These are phyloP conservation scores for Stramonita haemastoma DNA, from an alignment of 2,888 invertebrate species.

Conservation along the genomic window DNA sequence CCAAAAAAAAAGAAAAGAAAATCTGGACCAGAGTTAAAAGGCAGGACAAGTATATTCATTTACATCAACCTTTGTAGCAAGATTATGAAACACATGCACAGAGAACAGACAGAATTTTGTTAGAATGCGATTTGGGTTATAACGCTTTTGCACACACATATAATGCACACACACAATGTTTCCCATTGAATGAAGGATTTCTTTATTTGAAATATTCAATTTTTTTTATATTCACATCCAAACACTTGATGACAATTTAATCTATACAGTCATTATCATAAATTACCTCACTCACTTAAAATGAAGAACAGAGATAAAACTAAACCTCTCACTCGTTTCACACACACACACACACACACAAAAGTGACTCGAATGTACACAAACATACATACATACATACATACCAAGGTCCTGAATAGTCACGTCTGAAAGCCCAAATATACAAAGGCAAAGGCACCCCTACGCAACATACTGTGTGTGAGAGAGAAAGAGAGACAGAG, in stretches of 20 bases:
- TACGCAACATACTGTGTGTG: background rate
- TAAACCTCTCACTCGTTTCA: background rate
- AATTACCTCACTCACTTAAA: background rate
- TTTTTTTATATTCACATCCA: background rate
- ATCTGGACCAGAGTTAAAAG: no score
- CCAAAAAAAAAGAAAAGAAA: no score
- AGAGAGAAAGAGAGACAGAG: background rate
- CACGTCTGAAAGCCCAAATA: conserved; percentile 5
- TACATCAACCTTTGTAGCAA: no score
- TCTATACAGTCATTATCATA: background rate
- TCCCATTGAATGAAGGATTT: background rate
- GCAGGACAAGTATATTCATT: no score
- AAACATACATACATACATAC: no score
- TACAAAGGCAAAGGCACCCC: conserved; percentile 4
- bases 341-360: background rate
- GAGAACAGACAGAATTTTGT: no score
- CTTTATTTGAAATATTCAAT: conserved; percentile 1
- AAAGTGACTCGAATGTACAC: no score
- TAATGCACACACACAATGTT: background rate
- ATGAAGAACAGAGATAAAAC: background rate
- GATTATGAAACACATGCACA: no score
- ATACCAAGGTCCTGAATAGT: background rate
- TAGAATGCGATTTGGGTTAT: no score
- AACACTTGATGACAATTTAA: background rate
- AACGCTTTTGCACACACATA: background rate